Conservation (phyloP, 2,888 invertebrate species). For the Gastracanthus pulcherrimus region DNA sequence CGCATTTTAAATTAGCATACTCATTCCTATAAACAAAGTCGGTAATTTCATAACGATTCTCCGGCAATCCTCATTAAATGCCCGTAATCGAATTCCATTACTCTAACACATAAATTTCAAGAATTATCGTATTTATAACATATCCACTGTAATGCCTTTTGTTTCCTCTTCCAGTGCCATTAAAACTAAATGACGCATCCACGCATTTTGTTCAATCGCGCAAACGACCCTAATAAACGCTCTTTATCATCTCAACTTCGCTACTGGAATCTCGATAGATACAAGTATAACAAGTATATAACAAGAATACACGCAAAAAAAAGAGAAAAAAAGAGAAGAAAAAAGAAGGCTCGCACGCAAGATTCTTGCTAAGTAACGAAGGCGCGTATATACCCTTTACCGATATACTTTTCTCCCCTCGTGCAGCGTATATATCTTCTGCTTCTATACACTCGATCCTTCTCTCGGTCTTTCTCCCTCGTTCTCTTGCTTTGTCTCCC, state of each 20-base stretch:
- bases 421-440: neutral
- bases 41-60: no score
- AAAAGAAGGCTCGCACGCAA: neutral
- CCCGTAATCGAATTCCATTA: neutral
- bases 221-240: neutral
- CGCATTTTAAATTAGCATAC: no score
- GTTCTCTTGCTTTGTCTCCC: no score
- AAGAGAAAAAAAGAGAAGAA: neutral
- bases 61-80: no score
- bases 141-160: neutral
- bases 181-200: no score
- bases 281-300: neutral
- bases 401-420: neutral
- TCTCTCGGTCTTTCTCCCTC: neutral
- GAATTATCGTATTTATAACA: no score
- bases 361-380: slow-evolving; percentile 13
- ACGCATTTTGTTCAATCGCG: neutral
- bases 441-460: neutral
- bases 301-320: neutral
- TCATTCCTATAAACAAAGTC: no score
- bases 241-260: slow-evolving; percentile 15
- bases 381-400: slow-evolving; percentile 28
- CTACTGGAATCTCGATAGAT: neutral
- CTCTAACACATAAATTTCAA: neutral
- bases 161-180: no score